Base-by-base conservation (phyloP, 2,888 invertebrate species). In the Hipparchia semele region DNA sequence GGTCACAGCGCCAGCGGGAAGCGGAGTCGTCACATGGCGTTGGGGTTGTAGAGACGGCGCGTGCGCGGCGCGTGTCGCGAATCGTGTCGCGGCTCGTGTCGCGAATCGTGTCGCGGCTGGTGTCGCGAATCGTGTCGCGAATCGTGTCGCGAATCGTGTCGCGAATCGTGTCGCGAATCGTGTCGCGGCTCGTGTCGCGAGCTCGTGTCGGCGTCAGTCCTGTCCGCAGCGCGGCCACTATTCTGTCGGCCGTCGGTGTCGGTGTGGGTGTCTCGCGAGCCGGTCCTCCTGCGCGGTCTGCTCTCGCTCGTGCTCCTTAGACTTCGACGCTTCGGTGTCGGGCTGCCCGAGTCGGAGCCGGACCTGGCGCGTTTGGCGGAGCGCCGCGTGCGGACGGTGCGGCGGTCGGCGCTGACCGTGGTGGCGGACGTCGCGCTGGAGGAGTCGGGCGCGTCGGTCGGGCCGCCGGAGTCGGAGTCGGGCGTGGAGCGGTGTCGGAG, bases 401-500 rank as follows among this genome's bases (percentile, higher is more conserved):
- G 23, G 8, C 8, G 6, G 64, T 13, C 64, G 46, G 49, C 4
- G 62, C 49, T 49, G 64, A 6, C 9, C 13, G 49, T 49, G 13
- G 49, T 8, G 9, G 7, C 23, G 13, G 64, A 39, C 4, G 39
- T 10, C 5, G 2, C 10, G 59, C 33, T 39, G 56, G 46, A 8
- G 33, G 56, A 9, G 46, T n/a, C 60, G 58, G 23, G 6, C 49
- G 7, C 49, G 49, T 6, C 49, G 49, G 1, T 49, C 7, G 49
- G 49, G 8, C 49, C 54, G 9, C 51, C 64, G n/a, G n/a, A 58
- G 53, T 64, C 71, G 12, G 73, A 60, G n/a, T 62, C 64, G 33
- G 77, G 78, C 6, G 79, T 76, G 45, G 75, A 73, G 23, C 72
- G 72, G 58, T 74, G 76, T 4, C 78, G 74, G 8, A 73, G 51